phyloP scores from a whole-genome alignment of 1,140 invertebrate genomes.

The Elysia chlorotica region DNA sequence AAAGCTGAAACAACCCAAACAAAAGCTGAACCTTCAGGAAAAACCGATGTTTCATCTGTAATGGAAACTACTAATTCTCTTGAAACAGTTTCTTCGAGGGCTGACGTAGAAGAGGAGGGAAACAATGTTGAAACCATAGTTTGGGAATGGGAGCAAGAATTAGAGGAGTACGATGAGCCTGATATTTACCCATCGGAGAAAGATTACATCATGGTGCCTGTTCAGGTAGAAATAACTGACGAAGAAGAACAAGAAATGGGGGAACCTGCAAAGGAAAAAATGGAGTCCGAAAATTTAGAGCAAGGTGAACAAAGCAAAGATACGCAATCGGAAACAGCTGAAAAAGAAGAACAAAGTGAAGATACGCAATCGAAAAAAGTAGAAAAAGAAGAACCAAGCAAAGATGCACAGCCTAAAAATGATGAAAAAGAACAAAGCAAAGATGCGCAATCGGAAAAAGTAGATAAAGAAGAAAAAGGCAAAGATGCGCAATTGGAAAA shows the following conservation, averaged over 20 bases:
- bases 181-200: conserved; percentile 21
- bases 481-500: too few relatives aligned
- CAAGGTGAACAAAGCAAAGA: not conserved
- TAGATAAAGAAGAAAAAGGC: not conserved
- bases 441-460: not conserved
- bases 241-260: too few relatives aligned
- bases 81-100: too few relatives aligned
- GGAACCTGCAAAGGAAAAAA: not conserved
- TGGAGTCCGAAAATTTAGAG: not conserved
- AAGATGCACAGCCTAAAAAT: not conserved
- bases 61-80: not conserved
- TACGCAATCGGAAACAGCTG: not conserved
- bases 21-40: not conserved
- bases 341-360: not conserved
- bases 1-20: not conserved
- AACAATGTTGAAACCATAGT: not conserved
- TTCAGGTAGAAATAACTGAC: not conserved
- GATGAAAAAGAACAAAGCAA: not conserved
- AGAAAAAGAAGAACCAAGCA: not conserved
- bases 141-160: conserved; percentile 17
- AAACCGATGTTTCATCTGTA: not conserved
- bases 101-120: not conserved
- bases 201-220: conserved; percentile 15
- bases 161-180: conserved; percentile 20
- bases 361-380: not conserved